Percentiles rank a stretch among this genome's conserved stretches.
Evolutionary conservation across 2,797 vertebrate species (phyloP).

Genomic region (Sibirionetta formosa): DNA sequence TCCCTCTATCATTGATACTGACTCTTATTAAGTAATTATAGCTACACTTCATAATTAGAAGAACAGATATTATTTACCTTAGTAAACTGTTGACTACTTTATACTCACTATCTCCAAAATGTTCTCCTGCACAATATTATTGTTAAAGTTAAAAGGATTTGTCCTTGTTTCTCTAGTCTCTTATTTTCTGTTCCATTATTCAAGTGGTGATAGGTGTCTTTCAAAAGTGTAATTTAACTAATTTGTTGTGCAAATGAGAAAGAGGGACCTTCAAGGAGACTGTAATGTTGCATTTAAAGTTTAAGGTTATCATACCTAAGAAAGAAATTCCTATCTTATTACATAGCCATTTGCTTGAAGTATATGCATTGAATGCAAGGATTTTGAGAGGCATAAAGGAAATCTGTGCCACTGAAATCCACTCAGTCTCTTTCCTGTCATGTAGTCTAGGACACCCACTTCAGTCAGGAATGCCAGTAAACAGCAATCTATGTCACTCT

Average conservation of each 20-base stretch:
- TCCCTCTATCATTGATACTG: not conserved
- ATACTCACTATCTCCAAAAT: not conserved
- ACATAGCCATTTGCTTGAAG: not conserved
- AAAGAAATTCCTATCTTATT: not conserved
- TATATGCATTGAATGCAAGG: rapidly evolving
- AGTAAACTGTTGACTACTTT: not conserved
- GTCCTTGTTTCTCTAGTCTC: not conserved
- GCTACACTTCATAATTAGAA: not conserved
- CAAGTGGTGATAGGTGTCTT: not conserved
- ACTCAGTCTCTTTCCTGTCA: rapidly evolving
- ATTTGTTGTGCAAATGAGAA: not conserved
- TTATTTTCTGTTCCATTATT: not conserved
- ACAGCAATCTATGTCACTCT: not conserved
- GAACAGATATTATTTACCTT: not conserved
- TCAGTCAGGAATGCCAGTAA: not conserved
- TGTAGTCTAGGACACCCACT: not conserved
- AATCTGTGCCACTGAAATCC: not conserved
- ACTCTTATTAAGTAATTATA: not conserved
- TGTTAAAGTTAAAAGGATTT: not conserved
- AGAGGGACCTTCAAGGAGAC: not conserved
- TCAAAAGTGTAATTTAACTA: not conserved
- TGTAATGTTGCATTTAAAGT: not conserved
- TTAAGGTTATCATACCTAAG: not conserved
- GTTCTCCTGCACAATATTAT: not conserved
- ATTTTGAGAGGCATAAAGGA: not conserved